phyloP scores from a whole-genome alignment of 2,113 vertebrate genomes.

The Rynchops niger region DNA sequence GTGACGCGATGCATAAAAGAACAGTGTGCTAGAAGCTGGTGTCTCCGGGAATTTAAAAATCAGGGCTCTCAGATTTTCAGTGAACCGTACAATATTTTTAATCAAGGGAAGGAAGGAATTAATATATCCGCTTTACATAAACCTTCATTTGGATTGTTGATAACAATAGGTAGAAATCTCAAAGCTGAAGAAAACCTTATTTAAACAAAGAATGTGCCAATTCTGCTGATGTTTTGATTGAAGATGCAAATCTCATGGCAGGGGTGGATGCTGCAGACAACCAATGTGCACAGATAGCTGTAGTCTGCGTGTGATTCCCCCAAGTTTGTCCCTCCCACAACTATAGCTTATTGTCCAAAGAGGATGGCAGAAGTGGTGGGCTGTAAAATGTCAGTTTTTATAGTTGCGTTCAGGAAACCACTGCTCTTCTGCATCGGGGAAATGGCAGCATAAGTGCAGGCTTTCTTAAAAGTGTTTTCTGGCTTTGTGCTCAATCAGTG shows the following conservation, averaged over 20 bases:
- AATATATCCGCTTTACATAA: neutral
- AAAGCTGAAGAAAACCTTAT: neutral
- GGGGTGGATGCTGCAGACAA: neutral
- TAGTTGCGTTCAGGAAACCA: neutral
- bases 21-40: neutral
- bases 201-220: neutral
- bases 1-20: slow-evolving; percentile 11
- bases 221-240: slow-evolving; percentile 1
- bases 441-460: neutral
- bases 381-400: neutral
- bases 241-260: neutral
- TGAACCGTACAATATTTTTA: neutral
- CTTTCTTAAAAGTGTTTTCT: neutral
- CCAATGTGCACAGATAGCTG: neutral
- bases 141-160: neutral
- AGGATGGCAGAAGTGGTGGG: neutral
- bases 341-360: neutral
- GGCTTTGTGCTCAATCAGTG: neutral
- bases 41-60: slow-evolving; percentile 8
- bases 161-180: neutral
- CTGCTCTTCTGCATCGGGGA: neutral
- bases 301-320: neutral
- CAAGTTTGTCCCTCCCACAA: neutral
- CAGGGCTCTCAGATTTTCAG: neutral
- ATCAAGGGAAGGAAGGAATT: slow-evolving; percentile 11